These are phyloP conservation scores for Heliconius nattereri DNA, from an alignment of 1,140 invertebrate genomes.

Conservation along the genomic window DNA sequence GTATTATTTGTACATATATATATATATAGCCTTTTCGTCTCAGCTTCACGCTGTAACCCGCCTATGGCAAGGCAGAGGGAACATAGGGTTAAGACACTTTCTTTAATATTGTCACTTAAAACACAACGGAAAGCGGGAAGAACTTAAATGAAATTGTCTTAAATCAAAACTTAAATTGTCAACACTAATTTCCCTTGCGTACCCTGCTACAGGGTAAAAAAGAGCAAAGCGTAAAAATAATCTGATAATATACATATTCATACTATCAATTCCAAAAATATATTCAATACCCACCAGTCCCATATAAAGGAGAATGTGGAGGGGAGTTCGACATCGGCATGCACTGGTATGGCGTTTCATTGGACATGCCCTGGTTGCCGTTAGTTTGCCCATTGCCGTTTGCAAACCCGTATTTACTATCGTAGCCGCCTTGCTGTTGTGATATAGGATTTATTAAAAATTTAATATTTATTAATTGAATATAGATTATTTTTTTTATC, in stretches of 20 bases:
- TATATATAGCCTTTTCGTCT: too few species aligned
- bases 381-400: conserved; percentile 57
- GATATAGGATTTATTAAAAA: not conserved
- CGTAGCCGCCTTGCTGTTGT: conserved; percentile 72
- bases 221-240: too few species aligned
- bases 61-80: not conserved
- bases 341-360: conserved; percentile 66
- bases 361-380: conserved; percentile 48
- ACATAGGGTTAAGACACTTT: not conserved
- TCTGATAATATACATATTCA: too few species aligned
- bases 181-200: too few species aligned
- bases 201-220: too few species aligned
- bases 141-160: too few species aligned
- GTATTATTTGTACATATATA: not conserved
- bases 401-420: conserved; percentile 85
- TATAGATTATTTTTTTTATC: not conserved
- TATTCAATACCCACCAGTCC: conserved; percentile 61
- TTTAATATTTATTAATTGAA: not conserved
- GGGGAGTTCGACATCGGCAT: conserved; percentile 77
- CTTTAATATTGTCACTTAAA: too few species aligned
- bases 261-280: too few species aligned
- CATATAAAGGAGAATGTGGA: conserved; percentile 80
- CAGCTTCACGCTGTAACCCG: too few species aligned
- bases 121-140: too few species aligned
- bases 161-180: too few species aligned